Percentiles rank a stretch among this genome's conserved stretches.
Evolutionary conservation across 2,888 invertebrate genomes (phyloP).

Genomic region (Xestia sexstrigata): DNA sequence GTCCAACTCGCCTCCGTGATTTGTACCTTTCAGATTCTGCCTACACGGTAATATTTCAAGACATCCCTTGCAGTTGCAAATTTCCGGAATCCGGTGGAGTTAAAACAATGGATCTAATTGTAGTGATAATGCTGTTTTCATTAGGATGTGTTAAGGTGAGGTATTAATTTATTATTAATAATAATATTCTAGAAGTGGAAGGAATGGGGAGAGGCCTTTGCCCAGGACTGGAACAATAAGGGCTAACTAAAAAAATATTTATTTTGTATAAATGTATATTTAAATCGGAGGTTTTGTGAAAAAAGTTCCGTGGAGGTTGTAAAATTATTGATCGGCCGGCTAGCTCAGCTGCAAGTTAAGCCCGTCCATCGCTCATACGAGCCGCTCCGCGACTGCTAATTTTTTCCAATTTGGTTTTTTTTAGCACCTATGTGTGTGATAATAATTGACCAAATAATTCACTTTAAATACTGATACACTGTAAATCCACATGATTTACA

Average conservation of each 20-base stretch:
- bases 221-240: no score
- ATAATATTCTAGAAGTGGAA: background rate
- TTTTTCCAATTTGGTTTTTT: background rate
- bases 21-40: slow-evolving; percentile 20
- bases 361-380: background rate
- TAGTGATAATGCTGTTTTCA: slow-evolving; percentile 8
- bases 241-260: no score
- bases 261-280: background rate
- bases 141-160: slow-evolving; percentile 42
- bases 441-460: background rate
- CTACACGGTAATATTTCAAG: background rate
- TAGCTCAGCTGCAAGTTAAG: background rate
- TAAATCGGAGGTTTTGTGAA: background rate
- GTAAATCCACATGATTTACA: background rate
- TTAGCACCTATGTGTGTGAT: background rate
- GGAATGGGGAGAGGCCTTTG: no score
- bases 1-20: background rate
- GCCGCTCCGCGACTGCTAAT: slow-evolving; percentile 6
- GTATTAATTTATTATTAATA: background rate
- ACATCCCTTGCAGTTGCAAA: slow-evolving; percentile 8
- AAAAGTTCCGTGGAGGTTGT: background rate
- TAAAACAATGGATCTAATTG: slow-evolving; percentile 24
- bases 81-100: background rate
- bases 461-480: background rate
- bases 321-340: slow-evolving; percentile 15